Evolutionary conservation across 2,888 invertebrate genomes (phyloP).

Genomic region (Pantelozetes paolii): DNA sequence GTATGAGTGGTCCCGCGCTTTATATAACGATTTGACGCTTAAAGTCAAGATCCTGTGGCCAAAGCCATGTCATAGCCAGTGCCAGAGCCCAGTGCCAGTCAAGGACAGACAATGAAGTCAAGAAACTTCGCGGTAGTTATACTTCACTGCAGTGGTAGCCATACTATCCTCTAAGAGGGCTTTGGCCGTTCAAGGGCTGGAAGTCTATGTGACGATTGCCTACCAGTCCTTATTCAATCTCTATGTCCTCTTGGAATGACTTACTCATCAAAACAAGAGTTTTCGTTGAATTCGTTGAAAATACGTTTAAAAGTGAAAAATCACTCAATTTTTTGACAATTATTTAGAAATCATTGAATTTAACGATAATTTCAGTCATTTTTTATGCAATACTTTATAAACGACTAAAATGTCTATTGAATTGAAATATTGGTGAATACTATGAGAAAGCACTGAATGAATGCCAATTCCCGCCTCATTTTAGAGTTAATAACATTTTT

Average conservation of each 20-base stretch:
- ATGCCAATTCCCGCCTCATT: not conserved
- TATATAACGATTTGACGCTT: not conserved
- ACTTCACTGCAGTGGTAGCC: not conserved
- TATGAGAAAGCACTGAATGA: not conserved
- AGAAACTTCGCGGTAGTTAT: conserved; percentile 14
- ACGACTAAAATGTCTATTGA: too few species aligned
- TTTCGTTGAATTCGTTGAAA: too few species aligned
- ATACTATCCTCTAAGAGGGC: conserved; percentile 20
- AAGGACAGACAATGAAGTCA: conserved; percentile 30
- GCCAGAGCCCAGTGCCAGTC: conserved; percentile 7
- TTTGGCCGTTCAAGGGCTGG: conserved; percentile 14
- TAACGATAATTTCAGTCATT: not conserved
- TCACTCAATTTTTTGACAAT: too few species aligned
- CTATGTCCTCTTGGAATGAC: not conserved
- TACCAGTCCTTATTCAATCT: not conserved
- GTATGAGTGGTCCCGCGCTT: not conserved
- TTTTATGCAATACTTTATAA: not conserved
- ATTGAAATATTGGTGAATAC: too few species aligned
- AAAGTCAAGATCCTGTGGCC: conserved; percentile 24
- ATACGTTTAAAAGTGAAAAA: too few species aligned
- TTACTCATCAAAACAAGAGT: not conserved
- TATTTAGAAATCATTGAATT: not conserved
- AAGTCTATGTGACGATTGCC: not conserved
- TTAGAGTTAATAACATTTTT: not conserved
- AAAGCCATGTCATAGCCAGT: not conserved